Evolutionary conservation across 2,797 vertebrate species (phyloP).

Genomic region (Syncerus caffer): DNA sequence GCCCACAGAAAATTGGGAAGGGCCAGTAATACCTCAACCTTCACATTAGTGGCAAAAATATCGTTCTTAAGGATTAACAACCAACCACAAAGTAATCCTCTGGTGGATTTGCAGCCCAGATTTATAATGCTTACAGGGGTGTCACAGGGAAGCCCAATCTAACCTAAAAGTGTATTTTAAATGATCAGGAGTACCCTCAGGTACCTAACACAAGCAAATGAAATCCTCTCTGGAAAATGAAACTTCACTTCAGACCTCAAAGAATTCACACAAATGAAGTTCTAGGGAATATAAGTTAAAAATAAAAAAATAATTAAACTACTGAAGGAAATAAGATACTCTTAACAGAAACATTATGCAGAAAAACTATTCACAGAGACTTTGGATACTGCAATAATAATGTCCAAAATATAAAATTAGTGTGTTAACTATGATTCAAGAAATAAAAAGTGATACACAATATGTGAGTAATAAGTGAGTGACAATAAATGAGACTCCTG

Average conservation of each 20-base stretch:
- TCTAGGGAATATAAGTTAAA: background rate
- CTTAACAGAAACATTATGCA: background rate
- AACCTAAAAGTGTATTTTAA: background rate
- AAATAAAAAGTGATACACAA: background rate
- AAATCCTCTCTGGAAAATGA: background rate
- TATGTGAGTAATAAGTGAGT: background rate
- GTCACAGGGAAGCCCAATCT: background rate
- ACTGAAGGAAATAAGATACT: background rate
- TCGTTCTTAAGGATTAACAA: background rate
- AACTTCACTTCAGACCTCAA: background rate
- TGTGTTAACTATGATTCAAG: background rate
- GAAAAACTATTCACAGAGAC: background rate
- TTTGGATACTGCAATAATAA: background rate
- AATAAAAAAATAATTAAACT: conserved; percentile 23
- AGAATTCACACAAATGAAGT: background rate
- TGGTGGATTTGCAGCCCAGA: background rate
- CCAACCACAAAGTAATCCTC: background rate
- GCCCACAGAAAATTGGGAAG: background rate
- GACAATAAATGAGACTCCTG: background rate
- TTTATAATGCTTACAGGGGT: background rate
- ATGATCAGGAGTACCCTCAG: background rate
- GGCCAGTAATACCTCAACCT: background rate
- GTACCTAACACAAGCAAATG: background rate
- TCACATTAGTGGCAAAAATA: background rate
- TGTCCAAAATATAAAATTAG: background rate